Evolutionary conservation across 2,797 vertebrate genomes (phyloP).

Genomic region (Scolopax rusticola): DNA sequence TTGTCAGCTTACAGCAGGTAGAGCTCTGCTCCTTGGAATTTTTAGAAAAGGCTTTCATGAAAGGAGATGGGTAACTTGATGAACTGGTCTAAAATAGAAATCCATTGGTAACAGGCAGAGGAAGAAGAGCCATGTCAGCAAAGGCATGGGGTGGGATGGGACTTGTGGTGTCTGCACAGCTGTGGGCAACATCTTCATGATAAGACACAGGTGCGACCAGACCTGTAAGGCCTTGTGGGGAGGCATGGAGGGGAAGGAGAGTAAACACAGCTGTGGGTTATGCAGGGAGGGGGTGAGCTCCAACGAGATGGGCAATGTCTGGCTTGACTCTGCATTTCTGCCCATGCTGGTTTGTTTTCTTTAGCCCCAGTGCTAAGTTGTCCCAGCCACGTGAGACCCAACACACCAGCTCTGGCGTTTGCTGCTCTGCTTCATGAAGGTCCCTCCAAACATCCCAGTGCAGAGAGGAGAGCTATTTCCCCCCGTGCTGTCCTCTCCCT

Average conservation of each 20-base stretch:
- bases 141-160: not conserved
- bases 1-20: not conserved
- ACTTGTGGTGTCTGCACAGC: not conserved
- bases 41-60: not conserved
- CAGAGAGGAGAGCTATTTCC: not conserved
- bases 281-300: not conserved
- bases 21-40: not conserved
- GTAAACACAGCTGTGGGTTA: not conserved
- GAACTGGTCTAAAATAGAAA: not conserved
- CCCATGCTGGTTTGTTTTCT: not conserved
- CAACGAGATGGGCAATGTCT: not conserved
- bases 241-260: not conserved
- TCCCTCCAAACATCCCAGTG: not conserved
- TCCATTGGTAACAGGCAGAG: not conserved
- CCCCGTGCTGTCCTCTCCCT: not conserved
- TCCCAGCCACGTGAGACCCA: not conserved
- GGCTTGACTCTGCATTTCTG: rapidly evolving
- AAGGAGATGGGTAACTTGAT: not conserved
- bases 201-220: not conserved
- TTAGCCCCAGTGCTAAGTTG: not conserved
- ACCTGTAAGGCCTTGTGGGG: not conserved
- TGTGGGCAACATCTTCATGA: rapidly evolving
- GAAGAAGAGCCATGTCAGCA: not conserved
- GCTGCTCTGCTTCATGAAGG: not conserved
- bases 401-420: not conserved